Conservation (phyloP, 2,888 invertebrate genomes). For the Laothoe populi region DNA sequence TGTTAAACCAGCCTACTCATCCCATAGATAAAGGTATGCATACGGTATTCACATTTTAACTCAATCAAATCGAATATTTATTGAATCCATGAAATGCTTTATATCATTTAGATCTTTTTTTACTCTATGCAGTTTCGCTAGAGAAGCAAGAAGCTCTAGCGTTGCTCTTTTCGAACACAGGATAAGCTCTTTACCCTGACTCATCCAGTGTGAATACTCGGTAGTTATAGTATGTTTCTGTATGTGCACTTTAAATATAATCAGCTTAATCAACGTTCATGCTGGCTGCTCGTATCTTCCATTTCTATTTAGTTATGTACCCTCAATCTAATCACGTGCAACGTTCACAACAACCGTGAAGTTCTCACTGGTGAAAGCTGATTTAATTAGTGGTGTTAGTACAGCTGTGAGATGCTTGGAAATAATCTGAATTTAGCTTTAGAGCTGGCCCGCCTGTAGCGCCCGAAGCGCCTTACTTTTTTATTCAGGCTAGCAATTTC, state of each 20-base stretch:
- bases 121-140: too few relatives aligned
- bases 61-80: too few relatives aligned
- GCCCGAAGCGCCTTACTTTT: slow-evolving; percentile 40
- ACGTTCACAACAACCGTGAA: slow-evolving; percentile 40
- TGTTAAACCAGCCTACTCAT: too few relatives aligned
- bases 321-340: slow-evolving; percentile 29
- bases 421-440: slow-evolving; percentile 48
- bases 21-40: too few relatives aligned
- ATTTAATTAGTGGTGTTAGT: slow-evolving; percentile 61
- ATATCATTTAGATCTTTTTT: too few relatives aligned
- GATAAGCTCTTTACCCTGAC: too few relatives aligned
- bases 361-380: slow-evolving; percentile 47
- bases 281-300: slow-evolving; percentile 5
- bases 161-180: too few relatives aligned
- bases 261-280: not conserved
- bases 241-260: not conserved
- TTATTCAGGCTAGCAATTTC: slow-evolving; percentile 27
- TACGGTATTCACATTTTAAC: too few relatives aligned
- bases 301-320: slow-evolving; percentile 34
- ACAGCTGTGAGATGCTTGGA: slow-evolving; percentile 48
- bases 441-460: slow-evolving; percentile 28
- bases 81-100: too few relatives aligned
- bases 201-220: too few relatives aligned
- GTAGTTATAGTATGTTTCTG: too few relatives aligned
- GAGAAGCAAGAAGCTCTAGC: too few relatives aligned